Percentiles rank a stretch among this genome's conserved stretches.
phyloP scores from a whole-genome alignment of 2,888 invertebrate genomes.

The Ochlodes sylvanus region DNA sequence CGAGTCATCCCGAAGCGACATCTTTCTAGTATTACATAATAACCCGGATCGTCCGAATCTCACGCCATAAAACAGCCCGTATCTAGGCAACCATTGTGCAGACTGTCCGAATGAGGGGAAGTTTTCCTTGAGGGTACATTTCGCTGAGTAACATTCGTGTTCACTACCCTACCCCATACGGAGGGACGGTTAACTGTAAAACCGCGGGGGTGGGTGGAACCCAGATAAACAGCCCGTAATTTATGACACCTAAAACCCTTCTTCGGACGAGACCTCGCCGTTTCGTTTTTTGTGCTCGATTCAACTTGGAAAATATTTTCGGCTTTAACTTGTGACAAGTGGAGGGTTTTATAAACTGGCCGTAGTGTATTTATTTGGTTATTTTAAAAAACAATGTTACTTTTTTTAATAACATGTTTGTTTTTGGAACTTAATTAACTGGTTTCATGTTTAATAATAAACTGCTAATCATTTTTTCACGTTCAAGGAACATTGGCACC shows the following conservation, averaged over 20 bases:
- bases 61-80: constrained; percentile 12
- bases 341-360: too few relatives aligned
- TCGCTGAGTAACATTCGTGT: constrained; percentile 67
- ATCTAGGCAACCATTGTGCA: constrained; percentile 32
- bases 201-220: constrained; percentile 73
- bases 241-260: constrained; percentile 77
- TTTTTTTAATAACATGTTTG: too few relatives aligned
- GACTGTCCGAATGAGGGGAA: constrained; percentile 51
- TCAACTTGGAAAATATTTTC: constrained; percentile 7
- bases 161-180: constrained; percentile 58
- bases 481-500: too few relatives aligned
- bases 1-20: too few relatives aligned
- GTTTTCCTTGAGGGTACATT: constrained; percentile 64
- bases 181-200: constrained; percentile 82
- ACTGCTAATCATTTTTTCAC: too few relatives aligned
- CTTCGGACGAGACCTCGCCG: constrained; percentile 53
- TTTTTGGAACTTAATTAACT: too few relatives aligned
- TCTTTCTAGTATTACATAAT: neutral
- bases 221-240: constrained; percentile 81
- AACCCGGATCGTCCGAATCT: neutral
- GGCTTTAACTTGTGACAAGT: neutral
- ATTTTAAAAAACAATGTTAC: too few relatives aligned
- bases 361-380: too few relatives aligned
- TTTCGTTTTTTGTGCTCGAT: constrained; percentile 44
- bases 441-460: too few relatives aligned